Percentiles rank a stretch among this genome's conserved stretches.
phyloP scores from a whole-genome alignment of 2,113 vertebrate genomes.

The Acanthochromis polyacanthus region DNA sequence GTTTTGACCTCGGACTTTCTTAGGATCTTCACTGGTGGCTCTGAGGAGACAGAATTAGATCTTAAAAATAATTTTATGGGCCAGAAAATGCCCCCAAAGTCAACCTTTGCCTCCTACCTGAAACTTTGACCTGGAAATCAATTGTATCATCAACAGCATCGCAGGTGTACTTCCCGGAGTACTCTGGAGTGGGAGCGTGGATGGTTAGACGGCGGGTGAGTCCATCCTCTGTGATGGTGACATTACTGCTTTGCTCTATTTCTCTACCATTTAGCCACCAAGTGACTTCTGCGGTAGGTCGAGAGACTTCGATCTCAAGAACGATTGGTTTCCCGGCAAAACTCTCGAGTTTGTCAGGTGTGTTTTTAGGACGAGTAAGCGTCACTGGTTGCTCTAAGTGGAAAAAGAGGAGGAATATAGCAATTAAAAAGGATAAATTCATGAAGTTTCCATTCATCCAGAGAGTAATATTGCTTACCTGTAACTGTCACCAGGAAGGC shows the following conservation, averaged over 20 bases:
- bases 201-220: slow-evolving; percentile 78
- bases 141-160: slow-evolving; percentile 77
- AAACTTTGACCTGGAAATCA: slow-evolving; percentile 89
- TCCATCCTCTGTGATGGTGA: slow-evolving; percentile 71
- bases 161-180: slow-evolving; percentile 89
- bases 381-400: slow-evolving; percentile 77
- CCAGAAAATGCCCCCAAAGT: not conserved
- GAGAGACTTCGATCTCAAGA: slow-evolving; percentile 80
- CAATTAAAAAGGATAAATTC: not conserved
- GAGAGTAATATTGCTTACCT: slow-evolving; percentile 75
- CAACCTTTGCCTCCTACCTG: slow-evolving; percentile 79
- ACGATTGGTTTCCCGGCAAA: slow-evolving; percentile 74
- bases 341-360: slow-evolving; percentile 51
- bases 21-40: slow-evolving; percentile 85
- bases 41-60: slow-evolving; percentile 72
- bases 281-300: slow-evolving; percentile 75
- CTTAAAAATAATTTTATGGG: not conserved
- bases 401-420: not conserved
- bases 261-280: slow-evolving; percentile 80
- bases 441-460: not conserved
- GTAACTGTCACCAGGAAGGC: slow-evolving; percentile 87
- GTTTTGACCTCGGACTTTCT: slow-evolving; percentile 82
- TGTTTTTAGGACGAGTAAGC: slow-evolving; percentile 60
- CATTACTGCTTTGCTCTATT: slow-evolving; percentile 69
- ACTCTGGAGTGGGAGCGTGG: slow-evolving; percentile 57